Conservation (phyloP, 2,797 vertebrate species). For the Anniella stebbinsi region DNA sequence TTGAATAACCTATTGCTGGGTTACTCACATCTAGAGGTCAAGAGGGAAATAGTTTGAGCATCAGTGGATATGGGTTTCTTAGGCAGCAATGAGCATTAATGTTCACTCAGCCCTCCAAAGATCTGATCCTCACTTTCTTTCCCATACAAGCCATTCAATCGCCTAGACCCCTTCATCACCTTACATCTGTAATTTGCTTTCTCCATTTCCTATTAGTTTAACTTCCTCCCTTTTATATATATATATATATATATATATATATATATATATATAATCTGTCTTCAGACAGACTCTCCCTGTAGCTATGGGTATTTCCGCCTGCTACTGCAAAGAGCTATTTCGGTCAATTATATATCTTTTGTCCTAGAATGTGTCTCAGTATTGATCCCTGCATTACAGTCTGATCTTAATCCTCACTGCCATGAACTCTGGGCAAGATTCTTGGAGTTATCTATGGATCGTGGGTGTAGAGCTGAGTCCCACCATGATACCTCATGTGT, state of each 20-base stretch:
- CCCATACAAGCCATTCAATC: constrained; percentile 62
- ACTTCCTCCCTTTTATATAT: constrained; percentile 42
- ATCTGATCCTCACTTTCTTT: constrained; percentile 42
- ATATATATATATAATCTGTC: constrained; percentile 9
- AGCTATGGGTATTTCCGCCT: neutral
- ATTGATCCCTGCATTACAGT: neutral
- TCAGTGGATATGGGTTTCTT: neutral
- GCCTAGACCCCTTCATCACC: constrained; percentile 50
- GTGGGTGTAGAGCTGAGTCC: neutral
- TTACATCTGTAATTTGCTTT: constrained; percentile 51
- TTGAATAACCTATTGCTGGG: neutral
- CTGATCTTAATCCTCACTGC: neutral
- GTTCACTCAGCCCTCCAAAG: constrained; percentile 43
- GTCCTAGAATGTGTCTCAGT: neutral
- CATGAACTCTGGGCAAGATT: neutral
- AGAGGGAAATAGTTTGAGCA: neutral
- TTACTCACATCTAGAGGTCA: neutral
- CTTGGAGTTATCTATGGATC: neutral
- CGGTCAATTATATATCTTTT: neutral
- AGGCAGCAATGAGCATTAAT: neutral
- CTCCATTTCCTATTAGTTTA: constrained; percentile 45
- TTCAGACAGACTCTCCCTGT: constrained; percentile 21
- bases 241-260: constrained; percentile 34
- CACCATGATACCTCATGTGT: neutral
- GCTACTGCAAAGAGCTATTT: neutral